phyloP scores from a whole-genome alignment of 2,113 vertebrate genomes.

The Motacilla tschutschensis region DNA sequence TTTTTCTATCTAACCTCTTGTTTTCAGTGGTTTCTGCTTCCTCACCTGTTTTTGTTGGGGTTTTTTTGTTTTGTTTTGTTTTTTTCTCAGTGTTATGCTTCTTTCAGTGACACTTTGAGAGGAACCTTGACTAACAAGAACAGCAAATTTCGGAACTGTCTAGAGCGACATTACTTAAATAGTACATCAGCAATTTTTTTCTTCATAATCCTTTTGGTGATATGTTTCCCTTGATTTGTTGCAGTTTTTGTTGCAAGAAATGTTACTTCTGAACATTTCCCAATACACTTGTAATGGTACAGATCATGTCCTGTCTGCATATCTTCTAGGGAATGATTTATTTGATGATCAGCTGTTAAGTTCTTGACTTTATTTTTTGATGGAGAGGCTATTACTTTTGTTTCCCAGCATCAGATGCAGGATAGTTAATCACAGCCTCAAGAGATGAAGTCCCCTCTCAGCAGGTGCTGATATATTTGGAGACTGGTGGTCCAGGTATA shows the following conservation, averaged over 20 bases:
- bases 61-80: background rate
- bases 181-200: background rate
- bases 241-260: background rate
- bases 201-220: background rate
- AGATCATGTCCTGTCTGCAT: background rate
- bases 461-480: background rate
- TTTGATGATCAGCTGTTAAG: background rate
- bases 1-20: background rate
- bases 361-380: background rate
- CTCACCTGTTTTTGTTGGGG: background rate
- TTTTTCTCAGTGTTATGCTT: background rate
- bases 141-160: background rate
- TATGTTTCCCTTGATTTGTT: background rate
- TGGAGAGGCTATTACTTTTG: background rate
- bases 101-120: background rate
- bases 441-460: background rate
- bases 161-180: background rate
- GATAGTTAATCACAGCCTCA: background rate
- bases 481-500: background rate
- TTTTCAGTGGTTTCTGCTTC: background rate
- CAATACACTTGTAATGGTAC: background rate
- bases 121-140: background rate
- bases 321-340: background rate
- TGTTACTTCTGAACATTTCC: background rate
- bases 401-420: background rate